These are phyloP conservation scores for Lophochroa leadbeateri DNA, from an alignment of 2,113 vertebrate genomes.

Conservation along the genomic window DNA sequence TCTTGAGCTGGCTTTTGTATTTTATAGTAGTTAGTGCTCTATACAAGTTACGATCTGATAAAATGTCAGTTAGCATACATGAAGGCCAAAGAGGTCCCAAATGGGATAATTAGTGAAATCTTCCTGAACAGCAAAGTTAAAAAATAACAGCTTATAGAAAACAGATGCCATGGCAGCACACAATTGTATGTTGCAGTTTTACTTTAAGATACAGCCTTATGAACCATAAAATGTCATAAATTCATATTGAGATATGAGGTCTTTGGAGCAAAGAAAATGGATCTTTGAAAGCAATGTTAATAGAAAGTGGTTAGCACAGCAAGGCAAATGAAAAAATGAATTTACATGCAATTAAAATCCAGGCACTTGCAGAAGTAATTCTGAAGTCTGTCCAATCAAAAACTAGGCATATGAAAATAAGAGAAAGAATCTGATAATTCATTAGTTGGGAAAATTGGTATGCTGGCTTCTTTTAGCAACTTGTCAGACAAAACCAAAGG, in stretches of 20 bases:
- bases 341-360: conserved; percentile 6
- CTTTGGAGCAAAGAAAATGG: conserved; percentile 4
- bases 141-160: not conserved
- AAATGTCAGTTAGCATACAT: not conserved
- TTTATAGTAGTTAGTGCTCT: not conserved
- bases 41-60: not conserved
- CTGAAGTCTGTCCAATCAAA: not conserved
- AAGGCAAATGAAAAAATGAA: conserved; percentile 6
- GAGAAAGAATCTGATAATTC: not conserved
- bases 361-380: not conserved
- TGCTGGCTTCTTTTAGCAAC: not conserved
- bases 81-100: not conserved
- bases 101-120: not conserved
- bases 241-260: not conserved
- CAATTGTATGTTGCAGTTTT: not conserved
- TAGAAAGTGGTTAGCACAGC: not conserved
- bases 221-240: not conserved
- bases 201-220: not conserved
- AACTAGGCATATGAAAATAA: not conserved
- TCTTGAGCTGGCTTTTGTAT: not conserved
- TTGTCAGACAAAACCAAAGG: not conserved
- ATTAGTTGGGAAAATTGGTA: not conserved
- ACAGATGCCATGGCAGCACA: not conserved
- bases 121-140: not conserved
- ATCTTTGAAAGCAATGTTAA: conserved; percentile 8